Evolutionary conservation across 2,113 vertebrate genomes (phyloP).

Genomic region (Cinclus cinclus): DNA sequence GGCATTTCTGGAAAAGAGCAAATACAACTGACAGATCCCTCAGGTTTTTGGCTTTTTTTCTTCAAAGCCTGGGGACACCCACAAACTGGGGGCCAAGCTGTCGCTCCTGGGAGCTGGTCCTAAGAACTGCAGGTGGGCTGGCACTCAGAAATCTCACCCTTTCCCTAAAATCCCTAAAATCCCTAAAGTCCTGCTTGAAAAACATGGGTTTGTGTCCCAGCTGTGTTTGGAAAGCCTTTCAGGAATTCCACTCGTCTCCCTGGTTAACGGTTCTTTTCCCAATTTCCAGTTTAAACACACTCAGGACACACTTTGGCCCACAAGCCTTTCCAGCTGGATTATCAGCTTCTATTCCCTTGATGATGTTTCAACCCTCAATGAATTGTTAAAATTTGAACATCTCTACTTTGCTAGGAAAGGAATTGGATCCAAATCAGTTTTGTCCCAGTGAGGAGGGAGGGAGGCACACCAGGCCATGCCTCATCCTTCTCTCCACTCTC

Average conservation of each 20-base stretch:
- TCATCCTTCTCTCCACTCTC: background rate
- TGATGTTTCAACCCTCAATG: background rate
- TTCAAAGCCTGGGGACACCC: background rate
- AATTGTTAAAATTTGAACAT: background rate
- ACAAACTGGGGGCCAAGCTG: rapidly evolving
- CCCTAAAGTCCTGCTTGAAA: background rate
- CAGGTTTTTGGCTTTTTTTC: background rate
- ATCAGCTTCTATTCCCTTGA: background rate
- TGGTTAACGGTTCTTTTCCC: background rate
- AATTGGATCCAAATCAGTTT: background rate
- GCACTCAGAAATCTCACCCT: background rate
- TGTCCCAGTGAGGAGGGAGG: background rate
- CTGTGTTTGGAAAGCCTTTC: background rate
- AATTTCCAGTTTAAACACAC: background rate
- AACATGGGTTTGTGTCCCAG: background rate
- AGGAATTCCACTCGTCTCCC: background rate
- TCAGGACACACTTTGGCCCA: background rate
- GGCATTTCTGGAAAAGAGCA: background rate
- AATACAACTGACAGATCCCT: background rate
- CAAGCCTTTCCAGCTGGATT: background rate
- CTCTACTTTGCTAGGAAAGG: background rate
- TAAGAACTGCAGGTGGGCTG: background rate
- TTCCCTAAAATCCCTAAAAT: background rate
- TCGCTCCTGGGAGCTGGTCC: rapidly evolving
- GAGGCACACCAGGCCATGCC: background rate